These are phyloP conservation scores for Nycticebus coucang DNA, from an alignment of 2,113 vertebrate genomes.

Conservation along the genomic window DNA sequence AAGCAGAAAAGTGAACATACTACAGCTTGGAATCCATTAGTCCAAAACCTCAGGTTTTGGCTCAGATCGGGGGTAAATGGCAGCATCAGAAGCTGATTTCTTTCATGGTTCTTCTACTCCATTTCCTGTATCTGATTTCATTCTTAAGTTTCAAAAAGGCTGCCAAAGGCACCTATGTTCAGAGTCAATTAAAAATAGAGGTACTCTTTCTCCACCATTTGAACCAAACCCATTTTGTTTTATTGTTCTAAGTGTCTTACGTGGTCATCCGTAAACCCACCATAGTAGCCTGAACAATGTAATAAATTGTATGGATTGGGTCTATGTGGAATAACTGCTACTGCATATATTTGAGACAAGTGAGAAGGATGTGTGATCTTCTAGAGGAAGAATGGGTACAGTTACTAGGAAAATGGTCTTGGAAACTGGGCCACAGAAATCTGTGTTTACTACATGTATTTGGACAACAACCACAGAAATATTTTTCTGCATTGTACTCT, in stretches of 20 bases:
- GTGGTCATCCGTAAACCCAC: neutral
- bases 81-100: neutral
- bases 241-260: neutral
- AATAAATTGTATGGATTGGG: neutral
- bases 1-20: neutral
- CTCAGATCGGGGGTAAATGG: neutral
- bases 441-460: neutral
- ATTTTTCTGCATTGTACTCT: neutral
- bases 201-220: neutral
- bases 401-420: neutral
- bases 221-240: neutral
- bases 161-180: neutral
- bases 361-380: neutral
- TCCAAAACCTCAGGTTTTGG: neutral
- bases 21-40: neutral
- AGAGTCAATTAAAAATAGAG: neutral
- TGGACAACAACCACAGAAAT: neutral
- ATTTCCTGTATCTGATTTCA: neutral
- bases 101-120: neutral
- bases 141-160: neutral
- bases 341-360: neutral
- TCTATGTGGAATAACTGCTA: neutral
- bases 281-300: neutral
- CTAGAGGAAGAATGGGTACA: neutral
- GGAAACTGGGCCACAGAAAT: neutral